Evolutionary conservation across 2,113 vertebrate species (phyloP), one percentile per base, ranked within the genome.

Genomic region (Leptodactylus fuscus): DNA sequence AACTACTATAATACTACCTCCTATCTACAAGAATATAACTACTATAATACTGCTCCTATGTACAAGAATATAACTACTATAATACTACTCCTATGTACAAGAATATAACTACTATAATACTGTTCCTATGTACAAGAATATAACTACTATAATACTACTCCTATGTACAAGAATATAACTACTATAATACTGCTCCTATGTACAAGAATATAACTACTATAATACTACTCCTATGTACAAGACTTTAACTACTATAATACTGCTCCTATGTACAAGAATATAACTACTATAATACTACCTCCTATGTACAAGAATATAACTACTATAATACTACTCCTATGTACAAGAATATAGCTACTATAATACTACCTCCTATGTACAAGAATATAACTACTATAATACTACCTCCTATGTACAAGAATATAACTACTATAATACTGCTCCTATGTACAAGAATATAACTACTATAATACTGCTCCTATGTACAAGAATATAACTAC

Each of bases 141-240:
- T 62, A 62, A 62, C 58, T 62, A 62, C 58, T 29, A 62, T 62
- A 67, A 34, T 67, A 67, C 29, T 67, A 13, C 27, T 11, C 62
- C 27, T 34, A 67, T 67, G 24, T 34, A 67, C 62, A 67, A 18
- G 29, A 67, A 67, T 67, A 67, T 67, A 67, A 34, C 62, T 67
- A 67, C 58, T 62, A 62, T 62, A 62, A 62, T 62, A 62, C 62
- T 67, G 32, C 62, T 9, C 62, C 62, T 36, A 67, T 67, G 4
- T 67, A 36, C 29, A 67, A 67, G 62, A 67, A 67, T 67, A 67
- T 67, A 34, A 67, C 62, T 67, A 67, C 62, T 65, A 36, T 62
- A 62, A 62, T 62, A 62, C 27, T 67, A 16, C 62, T 20, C 62
- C 29, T 36, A 67, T 34, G 13, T 67, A 36, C 62, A 67, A 20